A percentile compares a stretch with the other conserved stretches of the same genome.
These are phyloP conservation scores for Portunus trituberculatus DNA, from an alignment of 1,140 invertebrate genomes.

Conservation along the genomic window DNA sequence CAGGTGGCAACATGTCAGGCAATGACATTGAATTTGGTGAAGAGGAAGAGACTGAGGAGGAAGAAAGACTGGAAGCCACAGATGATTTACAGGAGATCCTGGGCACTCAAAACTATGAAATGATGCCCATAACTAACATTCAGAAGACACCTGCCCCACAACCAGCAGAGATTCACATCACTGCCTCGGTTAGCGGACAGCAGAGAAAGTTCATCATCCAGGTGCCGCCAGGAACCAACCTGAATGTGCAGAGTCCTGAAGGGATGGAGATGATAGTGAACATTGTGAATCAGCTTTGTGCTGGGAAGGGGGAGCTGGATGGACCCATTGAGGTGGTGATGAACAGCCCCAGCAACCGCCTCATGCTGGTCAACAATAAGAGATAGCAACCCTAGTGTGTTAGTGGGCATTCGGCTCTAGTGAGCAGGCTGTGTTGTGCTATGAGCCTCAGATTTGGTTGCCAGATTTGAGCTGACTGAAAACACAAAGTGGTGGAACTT, in stretches of 20 bases:
- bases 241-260: constrained; percentile 74
- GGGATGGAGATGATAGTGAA: constrained; percentile 76
- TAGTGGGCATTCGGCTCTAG: too few relatives aligned
- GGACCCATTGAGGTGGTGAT: constrained; percentile 76
- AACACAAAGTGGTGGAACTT: too few relatives aligned
- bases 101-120: constrained; percentile 35
- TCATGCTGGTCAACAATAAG: neutral
- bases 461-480: too few relatives aligned
- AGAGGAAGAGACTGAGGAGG: constrained; percentile 58
- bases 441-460: too few relatives aligned
- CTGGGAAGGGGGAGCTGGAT: constrained; percentile 75
- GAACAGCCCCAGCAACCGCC: constrained; percentile 61
- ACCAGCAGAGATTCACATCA: constrained; percentile 75
- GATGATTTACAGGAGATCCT: constrained; percentile 66
- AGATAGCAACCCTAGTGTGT: constrained; percentile 1
- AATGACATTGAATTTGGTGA: constrained; percentile 60
- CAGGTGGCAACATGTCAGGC: constrained; percentile 66
- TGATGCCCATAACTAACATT: constrained; percentile 55
- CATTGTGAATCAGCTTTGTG: constrained; percentile 74
- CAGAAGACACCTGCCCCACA: constrained; percentile 45
- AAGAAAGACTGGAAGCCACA: constrained; percentile 61
- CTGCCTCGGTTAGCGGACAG: constrained; percentile 70
- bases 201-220: constrained; percentile 75
- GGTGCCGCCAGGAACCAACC: constrained; percentile 71
- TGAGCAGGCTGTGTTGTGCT: too few relatives aligned